These are phyloP conservation scores for Catharus fuscescens DNA, from an alignment of 2,113 vertebrate genomes.

Conservation along the genomic window DNA sequence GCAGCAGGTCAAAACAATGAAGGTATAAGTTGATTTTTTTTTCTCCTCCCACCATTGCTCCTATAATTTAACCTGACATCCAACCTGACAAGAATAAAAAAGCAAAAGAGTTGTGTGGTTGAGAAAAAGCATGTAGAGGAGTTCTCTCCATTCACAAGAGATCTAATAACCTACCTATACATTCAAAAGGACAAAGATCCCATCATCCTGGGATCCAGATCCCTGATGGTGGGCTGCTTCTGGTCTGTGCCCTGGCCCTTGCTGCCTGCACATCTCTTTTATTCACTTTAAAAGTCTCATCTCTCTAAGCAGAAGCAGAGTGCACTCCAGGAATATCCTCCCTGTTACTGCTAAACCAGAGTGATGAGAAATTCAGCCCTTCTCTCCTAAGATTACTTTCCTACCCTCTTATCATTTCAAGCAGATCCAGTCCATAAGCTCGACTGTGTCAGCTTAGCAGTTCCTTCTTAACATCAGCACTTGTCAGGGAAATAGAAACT, in stretches of 20 bases:
- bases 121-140: background rate
- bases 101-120: background rate
- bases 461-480: background rate
- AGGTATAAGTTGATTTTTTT: background rate
- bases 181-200: background rate
- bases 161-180: background rate
- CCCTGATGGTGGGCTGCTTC: background rate
- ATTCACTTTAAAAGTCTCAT: background rate
- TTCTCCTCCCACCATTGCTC: background rate
- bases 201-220: background rate
- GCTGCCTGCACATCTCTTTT: background rate
- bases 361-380: slow-evolving; percentile 9
- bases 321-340: background rate
- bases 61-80: background rate
- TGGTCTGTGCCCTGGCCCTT: background rate
- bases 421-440: background rate
- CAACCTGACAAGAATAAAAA: background rate
- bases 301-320: background rate
- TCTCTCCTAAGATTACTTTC: background rate
- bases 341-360: background rate
- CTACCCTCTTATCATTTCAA: background rate
- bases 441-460: background rate
- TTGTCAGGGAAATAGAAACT: background rate
- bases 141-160: background rate
- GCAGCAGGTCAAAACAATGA: background rate